Conservation (phyloP, 2,888 invertebrate species). For the Aspidiotus rigidus region DNA sequence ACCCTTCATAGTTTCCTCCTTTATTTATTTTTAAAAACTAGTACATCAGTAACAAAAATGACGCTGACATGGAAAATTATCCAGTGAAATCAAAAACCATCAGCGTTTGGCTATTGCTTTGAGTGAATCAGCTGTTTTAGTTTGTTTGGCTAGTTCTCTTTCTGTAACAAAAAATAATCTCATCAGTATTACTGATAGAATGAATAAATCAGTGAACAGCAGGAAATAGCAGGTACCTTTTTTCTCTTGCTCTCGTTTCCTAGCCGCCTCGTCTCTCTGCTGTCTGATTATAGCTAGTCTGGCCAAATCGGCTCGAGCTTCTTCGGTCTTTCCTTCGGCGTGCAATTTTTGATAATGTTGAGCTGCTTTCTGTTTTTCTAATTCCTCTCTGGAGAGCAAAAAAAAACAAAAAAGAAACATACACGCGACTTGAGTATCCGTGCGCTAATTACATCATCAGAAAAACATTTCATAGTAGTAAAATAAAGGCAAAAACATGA, state of each 20-base stretch:
- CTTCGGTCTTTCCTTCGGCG: conserved; percentile 90
- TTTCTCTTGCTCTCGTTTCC: conserved; percentile 75
- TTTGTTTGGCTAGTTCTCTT: conserved; percentile 52
- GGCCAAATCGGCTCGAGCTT: conserved; percentile 89
- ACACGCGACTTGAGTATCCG: background rate
- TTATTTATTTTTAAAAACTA: too few relatives aligned
- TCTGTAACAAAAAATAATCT: conserved; percentile 44
- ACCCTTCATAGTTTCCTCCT: too few relatives aligned
- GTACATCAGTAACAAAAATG: background rate
- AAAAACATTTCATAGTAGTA: background rate
- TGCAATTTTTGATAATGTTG: conserved; percentile 87
- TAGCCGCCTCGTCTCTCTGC: conserved; percentile 91
- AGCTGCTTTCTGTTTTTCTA: conserved; percentile 81
- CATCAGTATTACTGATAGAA: background rate
- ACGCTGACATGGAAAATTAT: too few relatives aligned
- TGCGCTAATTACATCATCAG: background rate
- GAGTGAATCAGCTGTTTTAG: conserved; percentile 52
- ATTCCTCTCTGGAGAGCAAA: conserved; percentile 72
- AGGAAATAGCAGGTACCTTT: conserved; percentile 46
- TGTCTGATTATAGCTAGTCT: conserved; percentile 87
- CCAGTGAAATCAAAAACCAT: conserved; percentile 4
- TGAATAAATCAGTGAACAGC: conserved; percentile 9
- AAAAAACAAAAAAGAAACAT: conserved; percentile 3
- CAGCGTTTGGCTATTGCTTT: conserved; percentile 53
- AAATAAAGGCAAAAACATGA: background rate